Evolutionary conservation across 2,888 invertebrate genomes (phyloP).

Genomic region (Caenorhabditis becei): DNA sequence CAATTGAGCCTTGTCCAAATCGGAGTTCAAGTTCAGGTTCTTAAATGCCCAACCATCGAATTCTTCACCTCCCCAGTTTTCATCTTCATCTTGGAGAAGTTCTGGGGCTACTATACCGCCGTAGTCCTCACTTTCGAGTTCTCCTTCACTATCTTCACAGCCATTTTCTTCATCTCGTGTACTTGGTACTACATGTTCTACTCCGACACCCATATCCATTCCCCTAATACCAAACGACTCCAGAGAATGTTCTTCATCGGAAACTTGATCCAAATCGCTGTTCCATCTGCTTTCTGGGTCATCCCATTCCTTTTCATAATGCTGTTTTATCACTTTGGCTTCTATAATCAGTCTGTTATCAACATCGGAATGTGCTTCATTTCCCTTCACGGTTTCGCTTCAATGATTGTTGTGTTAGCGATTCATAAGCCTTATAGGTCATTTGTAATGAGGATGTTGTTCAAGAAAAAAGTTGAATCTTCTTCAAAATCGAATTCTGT

Average conservation of each 20-base stretch:
- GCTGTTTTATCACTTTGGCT: not conserved
- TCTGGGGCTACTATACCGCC: not conserved
- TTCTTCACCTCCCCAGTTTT: not conserved
- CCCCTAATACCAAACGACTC: not conserved
- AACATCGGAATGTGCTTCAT: not conserved
- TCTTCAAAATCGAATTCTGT: no score
- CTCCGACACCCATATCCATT: not conserved
- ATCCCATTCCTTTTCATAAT: not conserved
- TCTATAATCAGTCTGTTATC: not conserved
- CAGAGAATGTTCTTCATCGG: conserved; percentile 1
- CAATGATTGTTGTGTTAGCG: not conserved
- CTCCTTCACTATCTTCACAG: no score
- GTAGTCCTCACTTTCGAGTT: no score
- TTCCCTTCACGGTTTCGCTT: not conserved
- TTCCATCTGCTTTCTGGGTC: not conserved
- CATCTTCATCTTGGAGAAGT: not conserved
- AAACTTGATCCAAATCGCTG: not conserved
- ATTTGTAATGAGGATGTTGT: no score
- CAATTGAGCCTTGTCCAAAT: no score
- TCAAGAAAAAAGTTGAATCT: no score
- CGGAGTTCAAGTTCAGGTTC: not conserved
- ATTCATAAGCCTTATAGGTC: not conserved
- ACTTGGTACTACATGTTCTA: not conserved
- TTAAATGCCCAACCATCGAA: not conserved
- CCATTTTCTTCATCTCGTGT: not conserved